Evolutionary conservation across 2,113 vertebrate species (phyloP), one percentile per base, ranked within the genome.

Genomic region (Clarias macrocephalus): DNA sequence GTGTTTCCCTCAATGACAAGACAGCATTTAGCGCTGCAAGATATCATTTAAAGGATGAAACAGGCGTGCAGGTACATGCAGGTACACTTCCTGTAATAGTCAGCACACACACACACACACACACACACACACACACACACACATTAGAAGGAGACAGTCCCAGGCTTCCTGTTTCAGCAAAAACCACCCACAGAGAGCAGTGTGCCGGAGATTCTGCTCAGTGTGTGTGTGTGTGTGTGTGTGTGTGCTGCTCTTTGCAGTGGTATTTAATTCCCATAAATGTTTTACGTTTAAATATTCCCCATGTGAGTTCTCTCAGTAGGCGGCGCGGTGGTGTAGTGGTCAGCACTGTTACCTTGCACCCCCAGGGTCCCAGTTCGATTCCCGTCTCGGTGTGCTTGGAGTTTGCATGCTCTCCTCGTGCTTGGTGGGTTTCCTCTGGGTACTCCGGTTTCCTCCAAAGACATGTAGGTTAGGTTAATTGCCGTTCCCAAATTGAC

Each of bases 171-270:
- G 82, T 37, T 72, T 33, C 70, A 79, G 48, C 75, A 25, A 25
- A 57, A 84, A 63, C 90, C 90, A 87, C 90, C 84, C 90, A 91
- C 57, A 25, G 75, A 79, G 84, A 85, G 25, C 80, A 80, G 25
- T 75, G 33, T 77, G 23, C 12, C 10, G 19, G 63, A 48, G 12
- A 15, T 5, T 33, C 11, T 48, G n/a, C 33, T 42, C 37, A 9
- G n/a, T n/a, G 11, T 76, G 59, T 5, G 8, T 28, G 18, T 59
- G 19, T 16, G 30, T 42, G 42, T 18, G 48, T 75, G 37, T 37
- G 37, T 37, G 37, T 37, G 2, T 37, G 42, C 42, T 42, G 42
- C 42, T 42, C 42, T 42, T 77, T 42, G 48, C 19, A 12, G 8
- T 19, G 19, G 37, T 23, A 42, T 23, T 23, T 23, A 19, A 48